These are phyloP conservation scores for Dicrurus megarhynchus DNA, from an alignment of 2,113 vertebrate genomes.

Conservation along the genomic window DNA sequence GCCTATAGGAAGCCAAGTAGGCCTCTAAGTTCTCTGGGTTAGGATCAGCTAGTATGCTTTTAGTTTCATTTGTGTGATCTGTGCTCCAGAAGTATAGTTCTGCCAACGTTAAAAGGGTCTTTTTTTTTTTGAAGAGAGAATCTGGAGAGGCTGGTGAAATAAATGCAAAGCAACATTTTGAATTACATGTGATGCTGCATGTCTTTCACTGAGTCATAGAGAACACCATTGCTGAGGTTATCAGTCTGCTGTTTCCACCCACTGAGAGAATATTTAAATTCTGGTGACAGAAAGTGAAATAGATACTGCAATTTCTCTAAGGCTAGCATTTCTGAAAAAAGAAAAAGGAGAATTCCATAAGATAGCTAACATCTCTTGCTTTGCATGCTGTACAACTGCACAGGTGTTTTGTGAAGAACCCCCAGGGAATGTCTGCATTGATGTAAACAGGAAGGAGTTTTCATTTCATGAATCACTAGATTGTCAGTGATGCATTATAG, in stretches of 20 bases:
- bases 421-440: not conserved
- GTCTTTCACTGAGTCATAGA: not conserved
- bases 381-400: not conserved
- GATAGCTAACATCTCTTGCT: not conserved
- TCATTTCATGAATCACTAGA: constrained; percentile 31
- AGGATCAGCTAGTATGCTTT: not conserved
- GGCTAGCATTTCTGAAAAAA: not conserved
- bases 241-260: not conserved
- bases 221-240: not conserved
- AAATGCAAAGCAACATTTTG: not conserved
- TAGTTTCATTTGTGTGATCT: not conserved
- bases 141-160: not conserved
- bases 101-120: not conserved
- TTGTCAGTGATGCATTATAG: not conserved
- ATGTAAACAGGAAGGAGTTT: constrained; percentile 3
- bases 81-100: not conserved
- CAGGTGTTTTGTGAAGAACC: constrained; percentile 4
- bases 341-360: not conserved
- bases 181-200: not conserved
- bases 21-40: not conserved
- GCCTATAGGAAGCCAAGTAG: not conserved
- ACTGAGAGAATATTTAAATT: not conserved
- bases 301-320: not conserved
- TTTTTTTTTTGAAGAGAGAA: not conserved
- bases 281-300: not conserved